Evolutionary conservation across 1,140 invertebrate species (phyloP), one percentile per base, ranked within the genome.

Genomic region (Bicyclus anynana): DNA sequence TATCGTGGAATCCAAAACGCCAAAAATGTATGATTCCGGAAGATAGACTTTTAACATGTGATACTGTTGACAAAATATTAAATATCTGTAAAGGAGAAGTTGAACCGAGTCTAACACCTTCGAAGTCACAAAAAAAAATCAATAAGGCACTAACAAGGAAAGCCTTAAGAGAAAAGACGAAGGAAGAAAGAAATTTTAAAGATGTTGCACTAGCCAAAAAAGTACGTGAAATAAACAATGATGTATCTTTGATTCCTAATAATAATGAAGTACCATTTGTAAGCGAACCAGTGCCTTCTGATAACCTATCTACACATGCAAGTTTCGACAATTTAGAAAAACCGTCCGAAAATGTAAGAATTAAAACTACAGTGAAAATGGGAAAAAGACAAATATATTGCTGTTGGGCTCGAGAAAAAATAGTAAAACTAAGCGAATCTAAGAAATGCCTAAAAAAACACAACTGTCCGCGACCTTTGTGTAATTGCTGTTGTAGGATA

Each of bases 51-150:
- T 57, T 69, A 35, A 56, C 67, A 10, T 50, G 44, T 16, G 63
- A 65, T 44, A 69, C 67, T 14, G 48, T 69, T 9, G 53, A 65
- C 16, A 69, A 56, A 60, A 69, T 69, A 55, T 47, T 69, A 38
- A 52, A n/a, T 10, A 12, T 69, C 7, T 62, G 62, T 38, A 49
- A 18, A 12, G 64, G 55, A 14, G 27, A 55, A 52, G 21, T 42
- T 2, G 5, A 14, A 1, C 7, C 2, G 13, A 2, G 2, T 13
- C 1, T 14, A 14, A 27, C n/a, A 38, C 38, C 29, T 12, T 2
- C 17, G 18, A 20, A 21, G 20, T 26, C 21, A 12, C 17, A 26
- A 20, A 33, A 16, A 33, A 44, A 29, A 9, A 4, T 17, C 14
- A 40, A 18, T 10, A n/a, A 44, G 29, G 12, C 29, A 33, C 7